Percentiles rank a stretch among this genome's conserved stretches.
These are phyloP conservation scores for Drosophila meridionalis DNA, from an alignment of 2,888 invertebrate genomes.

Conservation along the genomic window DNA sequence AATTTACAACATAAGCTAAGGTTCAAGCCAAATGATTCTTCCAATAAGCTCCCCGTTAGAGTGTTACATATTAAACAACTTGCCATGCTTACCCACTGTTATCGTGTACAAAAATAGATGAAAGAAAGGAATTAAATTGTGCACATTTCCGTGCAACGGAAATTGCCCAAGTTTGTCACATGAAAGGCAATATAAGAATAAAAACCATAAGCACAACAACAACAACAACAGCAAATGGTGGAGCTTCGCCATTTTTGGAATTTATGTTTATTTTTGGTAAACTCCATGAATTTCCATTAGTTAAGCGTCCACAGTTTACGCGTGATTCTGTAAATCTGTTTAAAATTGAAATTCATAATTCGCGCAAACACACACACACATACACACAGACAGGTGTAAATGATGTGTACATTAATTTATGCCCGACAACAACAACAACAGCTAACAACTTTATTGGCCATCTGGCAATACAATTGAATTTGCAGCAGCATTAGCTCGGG, in stretches of 20 bases:
- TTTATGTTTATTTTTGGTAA: constrained; percentile 25
- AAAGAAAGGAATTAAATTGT: constrained; percentile 70
- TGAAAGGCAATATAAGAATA: constrained; percentile 50
- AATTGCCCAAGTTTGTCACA: constrained; percentile 73
- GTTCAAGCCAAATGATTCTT: not conserved
- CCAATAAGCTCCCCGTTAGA: too few species aligned
- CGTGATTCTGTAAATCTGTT: constrained; percentile 42
- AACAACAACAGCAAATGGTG: constrained; percentile 3
- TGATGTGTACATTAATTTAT: constrained; percentile 71
- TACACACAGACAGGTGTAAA: constrained; percentile 66
- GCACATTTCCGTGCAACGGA: constrained; percentile 76
- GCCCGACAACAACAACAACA: constrained; percentile 27
- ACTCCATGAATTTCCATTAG: constrained; percentile 6
- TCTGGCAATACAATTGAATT: constrained; percentile 60
- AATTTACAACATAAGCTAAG: not conserved
- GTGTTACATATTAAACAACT: not conserved
- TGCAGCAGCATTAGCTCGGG: constrained; percentile 60
- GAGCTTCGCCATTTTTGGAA: constrained; percentile 37
- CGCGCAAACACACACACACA: constrained; percentile 9
- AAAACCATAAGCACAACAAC: constrained; percentile 36
- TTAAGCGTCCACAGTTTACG: constrained; percentile 4
- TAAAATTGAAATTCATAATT: constrained; percentile 65
- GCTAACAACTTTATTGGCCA: constrained; percentile 42
- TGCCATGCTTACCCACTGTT: not conserved
- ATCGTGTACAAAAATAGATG: constrained; percentile 23